phyloP scores from a whole-genome alignment of 2,113 vertebrate species.

The Strix uralensis region DNA sequence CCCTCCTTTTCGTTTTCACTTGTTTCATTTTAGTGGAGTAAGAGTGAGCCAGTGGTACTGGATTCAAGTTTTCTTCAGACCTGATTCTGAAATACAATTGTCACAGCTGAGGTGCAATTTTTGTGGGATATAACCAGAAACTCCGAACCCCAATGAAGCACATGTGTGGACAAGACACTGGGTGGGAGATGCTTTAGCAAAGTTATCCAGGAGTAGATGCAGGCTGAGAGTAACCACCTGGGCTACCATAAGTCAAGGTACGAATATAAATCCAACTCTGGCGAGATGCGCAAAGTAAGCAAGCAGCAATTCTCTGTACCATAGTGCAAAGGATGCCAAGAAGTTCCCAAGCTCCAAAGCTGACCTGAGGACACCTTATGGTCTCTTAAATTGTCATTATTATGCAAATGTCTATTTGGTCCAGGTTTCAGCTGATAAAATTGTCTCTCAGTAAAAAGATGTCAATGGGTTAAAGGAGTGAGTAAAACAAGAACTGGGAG shows the following conservation, averaged over 20 bases:
- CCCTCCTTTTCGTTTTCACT: background rate
- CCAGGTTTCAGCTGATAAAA: background rate
- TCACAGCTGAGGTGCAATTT: background rate
- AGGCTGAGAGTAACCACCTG: background rate
- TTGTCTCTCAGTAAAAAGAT: background rate
- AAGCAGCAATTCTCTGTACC: background rate
- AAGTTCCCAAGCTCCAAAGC: background rate
- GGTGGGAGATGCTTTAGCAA: background rate
- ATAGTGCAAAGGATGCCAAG: background rate
- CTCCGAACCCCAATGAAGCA: background rate
- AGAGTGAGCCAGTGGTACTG: background rate
- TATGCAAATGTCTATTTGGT: background rate
- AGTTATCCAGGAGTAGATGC: background rate
- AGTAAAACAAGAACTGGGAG: background rate
- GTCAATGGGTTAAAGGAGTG: background rate
- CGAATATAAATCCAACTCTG: accelerated
- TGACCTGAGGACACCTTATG: background rate
- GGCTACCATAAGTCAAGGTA: background rate
- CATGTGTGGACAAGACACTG: accelerated
- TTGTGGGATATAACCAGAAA: background rate
- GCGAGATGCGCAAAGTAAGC: background rate
- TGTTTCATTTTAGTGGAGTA: background rate
- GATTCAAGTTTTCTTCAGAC: background rate
- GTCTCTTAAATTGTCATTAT: background rate
- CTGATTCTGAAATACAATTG: accelerated